Evolutionary conservation across 2,113 vertebrate genomes (phyloP), one percentile per base, ranked within the genome.

Genomic region (Amphiprion ocellaris): DNA sequence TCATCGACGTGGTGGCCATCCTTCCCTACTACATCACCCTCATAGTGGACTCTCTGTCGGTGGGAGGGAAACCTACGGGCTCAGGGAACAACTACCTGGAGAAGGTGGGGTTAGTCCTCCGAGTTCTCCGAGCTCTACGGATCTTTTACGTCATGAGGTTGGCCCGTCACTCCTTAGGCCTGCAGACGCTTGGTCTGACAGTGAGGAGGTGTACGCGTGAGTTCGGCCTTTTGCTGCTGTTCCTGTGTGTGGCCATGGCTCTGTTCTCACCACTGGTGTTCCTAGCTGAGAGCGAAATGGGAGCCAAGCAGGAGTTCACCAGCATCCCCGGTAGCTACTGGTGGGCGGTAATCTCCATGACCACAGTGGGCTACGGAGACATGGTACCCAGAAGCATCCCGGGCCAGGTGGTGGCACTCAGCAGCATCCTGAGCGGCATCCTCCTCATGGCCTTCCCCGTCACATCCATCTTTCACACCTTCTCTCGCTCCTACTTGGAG

Each of bases 321-420:
- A 99, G 97, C 46, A 96, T 99, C 89, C 98, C 98, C 0, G 96
- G 94, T 26, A 97, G 96, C 84, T 99, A 98, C 91, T 99, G 98
- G 98, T 99, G 98, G 98, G 98, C 98, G 0, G 97, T 99, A 63
- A 99, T 98, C 93, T 99, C 98, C 84, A 99, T 99, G 98, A 99
- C 98, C 2, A 99, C 98, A 0, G 98, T 99, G 12, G 98, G 98
- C 77, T 99, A 99, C 0, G 98, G 98, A 0, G 98, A 99, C 91
- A 99, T 99, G 98, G 98, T 99, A 58, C 98, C 98, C 24, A 95
- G 96, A 6, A 98, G 97, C 94, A 96, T 98, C 78, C 97, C 98
- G 0, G 98, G 98, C 33, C 98, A 99, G 90, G 97, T 99, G 88
- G 98, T 99, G 71, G 98, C 98, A 4, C 94, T 99, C 26, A 97